Conservation (phyloP, 1,140 invertebrate genomes). For the Semibalanus balanoides region DNA sequence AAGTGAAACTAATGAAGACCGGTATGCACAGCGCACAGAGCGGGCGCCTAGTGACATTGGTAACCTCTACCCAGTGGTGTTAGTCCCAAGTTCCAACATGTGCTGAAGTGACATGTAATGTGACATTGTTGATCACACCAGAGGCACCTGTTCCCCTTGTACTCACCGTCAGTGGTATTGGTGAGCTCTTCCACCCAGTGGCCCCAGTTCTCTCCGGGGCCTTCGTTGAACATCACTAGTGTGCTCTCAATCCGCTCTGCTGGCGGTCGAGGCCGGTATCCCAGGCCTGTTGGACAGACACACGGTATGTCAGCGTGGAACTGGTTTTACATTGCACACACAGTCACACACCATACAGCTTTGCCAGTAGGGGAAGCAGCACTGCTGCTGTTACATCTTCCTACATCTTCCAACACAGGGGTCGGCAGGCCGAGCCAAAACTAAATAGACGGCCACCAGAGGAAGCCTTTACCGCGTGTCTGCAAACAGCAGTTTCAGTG, state of each 20-base stretch:
- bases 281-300: conserved; percentile 47
- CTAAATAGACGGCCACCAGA: too few relatives aligned
- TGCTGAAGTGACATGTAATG: not conserved
- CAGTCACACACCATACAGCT: too few relatives aligned
- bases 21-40: not conserved
- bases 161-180: conserved; percentile 17
- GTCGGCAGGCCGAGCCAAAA: too few relatives aligned
- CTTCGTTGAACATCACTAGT: conserved; percentile 78
- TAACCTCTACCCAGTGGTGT: not conserved
- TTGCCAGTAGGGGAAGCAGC: too few relatives aligned
- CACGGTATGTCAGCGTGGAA: too few relatives aligned
- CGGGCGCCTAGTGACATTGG: not conserved
- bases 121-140: not conserved
- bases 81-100: not conserved
- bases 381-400: too few relatives aligned
- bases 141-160: not conserved
- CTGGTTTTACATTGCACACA: too few relatives aligned
- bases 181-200: conserved; percentile 62
- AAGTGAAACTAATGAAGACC: too few relatives aligned
- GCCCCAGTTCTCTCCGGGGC: conserved; percentile 56
- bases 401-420: too few relatives aligned
- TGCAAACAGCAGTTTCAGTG: too few relatives aligned
- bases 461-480: too few relatives aligned
- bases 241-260: conserved; percentile 78
- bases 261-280: conserved; percentile 83